Percentiles rank a stretch among this genome's conserved stretches.
phyloP scores from a whole-genome alignment of 2,113 vertebrate species.

The Grantiella picta region DNA sequence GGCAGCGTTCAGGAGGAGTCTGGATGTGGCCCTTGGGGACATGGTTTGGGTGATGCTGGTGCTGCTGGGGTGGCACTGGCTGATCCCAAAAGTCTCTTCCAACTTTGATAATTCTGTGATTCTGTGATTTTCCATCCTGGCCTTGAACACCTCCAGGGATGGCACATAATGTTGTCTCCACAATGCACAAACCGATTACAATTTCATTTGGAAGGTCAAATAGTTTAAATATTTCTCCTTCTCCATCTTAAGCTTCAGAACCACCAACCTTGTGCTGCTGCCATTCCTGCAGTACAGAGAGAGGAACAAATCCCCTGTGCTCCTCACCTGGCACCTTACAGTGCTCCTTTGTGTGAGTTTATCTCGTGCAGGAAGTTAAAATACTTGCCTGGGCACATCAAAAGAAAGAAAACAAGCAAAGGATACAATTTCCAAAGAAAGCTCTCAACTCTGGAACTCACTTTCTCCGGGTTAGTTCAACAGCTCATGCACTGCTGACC shows the following conservation, averaged over 20 bases:
- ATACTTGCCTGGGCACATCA: background rate
- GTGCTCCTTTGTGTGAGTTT: background rate
- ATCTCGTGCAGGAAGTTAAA: background rate
- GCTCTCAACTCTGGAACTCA: background rate
- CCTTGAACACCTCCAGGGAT: background rate
- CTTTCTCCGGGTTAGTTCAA: background rate
- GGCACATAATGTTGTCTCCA: background rate
- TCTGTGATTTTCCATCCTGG: background rate
- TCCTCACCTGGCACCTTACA: background rate
- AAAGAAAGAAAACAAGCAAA: background rate
- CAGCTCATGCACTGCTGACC: background rate
- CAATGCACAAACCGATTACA: background rate
- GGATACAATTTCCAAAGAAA: background rate
- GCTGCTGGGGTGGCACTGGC: accelerated
- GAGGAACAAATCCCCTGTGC: background rate
- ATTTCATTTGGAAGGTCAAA: background rate
- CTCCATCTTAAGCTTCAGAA: background rate
- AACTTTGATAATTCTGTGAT: background rate
- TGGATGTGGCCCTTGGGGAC: too few relatives aligned
- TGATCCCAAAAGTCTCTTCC: accelerated
- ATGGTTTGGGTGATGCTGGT: too few relatives aligned
- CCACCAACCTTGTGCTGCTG: background rate
- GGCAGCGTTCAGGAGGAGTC: too few relatives aligned
- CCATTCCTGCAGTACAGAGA: background rate
- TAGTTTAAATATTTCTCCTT: background rate